Evolutionary conservation across 2,888 invertebrate genomes (phyloP).

Genomic region (Strigamia crassipes): DNA sequence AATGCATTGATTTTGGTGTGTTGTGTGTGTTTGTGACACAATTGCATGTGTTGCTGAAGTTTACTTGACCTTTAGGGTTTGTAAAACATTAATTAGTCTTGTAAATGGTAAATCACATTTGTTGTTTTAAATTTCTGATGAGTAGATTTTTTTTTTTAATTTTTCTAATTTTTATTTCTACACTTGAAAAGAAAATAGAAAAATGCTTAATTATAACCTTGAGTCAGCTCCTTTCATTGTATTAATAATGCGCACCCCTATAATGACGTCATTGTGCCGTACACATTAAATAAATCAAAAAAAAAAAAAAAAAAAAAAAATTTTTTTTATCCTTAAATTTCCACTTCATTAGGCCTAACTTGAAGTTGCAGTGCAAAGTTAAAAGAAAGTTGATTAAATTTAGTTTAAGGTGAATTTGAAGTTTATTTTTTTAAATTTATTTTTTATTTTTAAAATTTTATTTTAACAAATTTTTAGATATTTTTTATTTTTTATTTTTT

Average conservation of each 20-base stretch:
- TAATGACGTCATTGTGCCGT: neutral
- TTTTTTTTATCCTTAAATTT: neutral
- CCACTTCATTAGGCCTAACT: too few species aligned
- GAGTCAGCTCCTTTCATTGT: neutral
- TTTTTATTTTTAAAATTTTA: neutral
- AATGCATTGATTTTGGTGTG: too few species aligned
- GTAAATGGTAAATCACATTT: too few species aligned
- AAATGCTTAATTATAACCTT: neutral
- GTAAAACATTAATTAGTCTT: too few species aligned
- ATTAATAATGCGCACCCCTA: constrained; percentile 14
- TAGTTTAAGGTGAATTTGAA: too few species aligned
- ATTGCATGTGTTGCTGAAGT: too few species aligned
- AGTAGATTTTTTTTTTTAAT: neutral
- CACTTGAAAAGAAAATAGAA: neutral
- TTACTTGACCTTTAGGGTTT: too few species aligned
- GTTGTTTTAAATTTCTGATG: too few species aligned
- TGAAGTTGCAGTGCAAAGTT: neutral
- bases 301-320: neutral
- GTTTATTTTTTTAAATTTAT: too few species aligned
- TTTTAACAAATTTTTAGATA: neutral
- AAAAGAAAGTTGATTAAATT: too few species aligned
- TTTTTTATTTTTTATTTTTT: neutral
- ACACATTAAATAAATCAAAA: neutral
- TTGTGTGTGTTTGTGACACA: too few species aligned
- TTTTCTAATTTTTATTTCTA: neutral